These are phyloP conservation scores for rabbit (Oryctolagus cuniculus) DNA, from an alignment of 2,113 vertebrate species.

Conservation along the genomic window DNA sequence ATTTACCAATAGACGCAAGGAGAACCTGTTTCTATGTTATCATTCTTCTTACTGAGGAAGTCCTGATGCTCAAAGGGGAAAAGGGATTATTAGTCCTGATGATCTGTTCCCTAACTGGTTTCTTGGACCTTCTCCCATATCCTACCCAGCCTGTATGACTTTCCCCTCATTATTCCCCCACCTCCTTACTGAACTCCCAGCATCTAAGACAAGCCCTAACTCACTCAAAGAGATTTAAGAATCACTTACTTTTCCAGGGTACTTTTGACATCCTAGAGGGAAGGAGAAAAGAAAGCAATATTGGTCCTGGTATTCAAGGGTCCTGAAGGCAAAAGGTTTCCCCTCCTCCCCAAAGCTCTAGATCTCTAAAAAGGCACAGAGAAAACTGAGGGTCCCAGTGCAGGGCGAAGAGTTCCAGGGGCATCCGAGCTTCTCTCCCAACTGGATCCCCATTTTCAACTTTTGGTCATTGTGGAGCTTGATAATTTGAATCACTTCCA, in stretches of 20 bases:
- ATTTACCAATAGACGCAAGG: background rate
- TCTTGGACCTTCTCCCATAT: background rate
- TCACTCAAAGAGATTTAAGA: conserved; percentile 64
- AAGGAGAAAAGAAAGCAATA: conserved; percentile 79
- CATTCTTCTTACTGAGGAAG: background rate
- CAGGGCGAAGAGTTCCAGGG: background rate
- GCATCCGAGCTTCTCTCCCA: background rate
- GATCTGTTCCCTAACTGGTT: background rate
- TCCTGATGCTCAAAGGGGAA: background rate
- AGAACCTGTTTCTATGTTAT: conserved; percentile 15
- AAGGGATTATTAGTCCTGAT: background rate
- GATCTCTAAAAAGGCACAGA: background rate
- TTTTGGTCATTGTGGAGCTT: conserved; percentile 15
- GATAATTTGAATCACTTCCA: conserved; percentile 37
- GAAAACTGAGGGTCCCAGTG: background rate
- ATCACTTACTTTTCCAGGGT: conserved; percentile 87
- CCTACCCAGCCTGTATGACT: background rate
- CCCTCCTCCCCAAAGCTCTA: conserved; percentile 55
- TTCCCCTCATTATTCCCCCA: background rate
- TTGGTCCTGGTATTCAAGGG: conserved; percentile 72
- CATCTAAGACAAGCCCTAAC: conserved; percentile 50
- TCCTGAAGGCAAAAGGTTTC: conserved; percentile 59
- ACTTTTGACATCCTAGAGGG: conserved; percentile 85
- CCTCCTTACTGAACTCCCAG: background rate
- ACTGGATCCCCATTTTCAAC: conserved; percentile 20